phyloP scores from a whole-genome alignment of 1,140 invertebrate genomes.

The Drosophila albomicans region DNA sequence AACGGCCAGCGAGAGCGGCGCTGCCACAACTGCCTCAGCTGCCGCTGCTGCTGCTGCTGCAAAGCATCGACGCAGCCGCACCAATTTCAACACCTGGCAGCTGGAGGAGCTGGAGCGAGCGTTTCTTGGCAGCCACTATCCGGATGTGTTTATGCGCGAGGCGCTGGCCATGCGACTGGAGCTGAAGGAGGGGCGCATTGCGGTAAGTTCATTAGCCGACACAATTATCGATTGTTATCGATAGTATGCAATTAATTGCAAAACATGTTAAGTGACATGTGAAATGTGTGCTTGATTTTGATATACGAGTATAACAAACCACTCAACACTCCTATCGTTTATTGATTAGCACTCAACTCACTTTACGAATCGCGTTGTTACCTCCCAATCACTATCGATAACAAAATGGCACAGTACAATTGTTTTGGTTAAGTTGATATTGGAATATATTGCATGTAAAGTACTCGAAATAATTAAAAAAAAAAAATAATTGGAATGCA shows the following conservation, averaged over 20 bases:
- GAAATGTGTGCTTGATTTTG: background rate
- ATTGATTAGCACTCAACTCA: no score
- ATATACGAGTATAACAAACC: background rate
- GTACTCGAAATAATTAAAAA: no score
- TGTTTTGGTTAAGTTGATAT: no score
- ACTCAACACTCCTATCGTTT: no score
- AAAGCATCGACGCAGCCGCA: slow-evolving; percentile 95
- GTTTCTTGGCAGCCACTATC: slow-evolving; percentile 98
- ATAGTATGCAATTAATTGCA: slow-evolving; percentile 1
- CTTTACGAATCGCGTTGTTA: no score
- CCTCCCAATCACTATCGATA: no score
- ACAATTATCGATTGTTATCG: slow-evolving; percentile 19
- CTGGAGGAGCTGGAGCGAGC: slow-evolving; percentile 98
- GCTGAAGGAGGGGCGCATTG: slow-evolving; percentile 98
- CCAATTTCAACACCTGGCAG: slow-evolving; percentile 99
- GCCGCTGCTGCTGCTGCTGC: slow-evolving; percentile 84
- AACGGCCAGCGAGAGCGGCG: slow-evolving; percentile 49
- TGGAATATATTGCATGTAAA: no score
- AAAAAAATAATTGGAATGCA: no score
- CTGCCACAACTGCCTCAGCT: slow-evolving; percentile 87
- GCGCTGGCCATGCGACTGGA: slow-evolving; percentile 97
- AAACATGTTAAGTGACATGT: background rate
- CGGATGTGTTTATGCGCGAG: slow-evolving; percentile 99
- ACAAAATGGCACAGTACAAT: no score
- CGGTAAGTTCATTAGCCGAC: slow-evolving; percentile 90